These are phyloP conservation scores for Tetragonisca angustula DNA, from an alignment of 2,888 invertebrate genomes.

Conservation along the genomic window DNA sequence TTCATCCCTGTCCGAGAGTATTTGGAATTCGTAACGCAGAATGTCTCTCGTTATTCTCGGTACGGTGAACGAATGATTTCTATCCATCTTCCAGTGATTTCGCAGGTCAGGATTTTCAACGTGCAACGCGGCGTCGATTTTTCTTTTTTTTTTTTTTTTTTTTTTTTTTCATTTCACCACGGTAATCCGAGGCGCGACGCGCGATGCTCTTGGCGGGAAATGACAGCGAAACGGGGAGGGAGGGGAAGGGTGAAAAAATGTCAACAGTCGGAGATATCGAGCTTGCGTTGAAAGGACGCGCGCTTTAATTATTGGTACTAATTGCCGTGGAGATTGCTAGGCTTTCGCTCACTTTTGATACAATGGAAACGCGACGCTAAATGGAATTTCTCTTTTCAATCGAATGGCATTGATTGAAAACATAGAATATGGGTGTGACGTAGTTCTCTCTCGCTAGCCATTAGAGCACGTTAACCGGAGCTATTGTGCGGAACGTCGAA, in stretches of 20 bases:
- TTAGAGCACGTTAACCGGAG: constrained; percentile 18
- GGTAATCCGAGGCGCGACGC: constrained; percentile 1
- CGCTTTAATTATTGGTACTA: constrained; percentile 65
- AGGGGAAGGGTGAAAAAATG: background rate
- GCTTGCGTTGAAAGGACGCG: constrained; percentile 40
- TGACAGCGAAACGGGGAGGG: background rate
- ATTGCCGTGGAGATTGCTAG: constrained; percentile 64
- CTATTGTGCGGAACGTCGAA: constrained; percentile 13
- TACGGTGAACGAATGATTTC: background rate
- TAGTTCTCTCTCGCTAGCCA: constrained; percentile 1
- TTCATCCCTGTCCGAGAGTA: background rate
- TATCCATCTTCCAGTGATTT: background rate
- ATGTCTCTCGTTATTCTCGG: background rate
- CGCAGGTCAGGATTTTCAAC: background rate
- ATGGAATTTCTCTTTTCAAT: constrained; percentile 58
- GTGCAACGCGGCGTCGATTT: background rate
- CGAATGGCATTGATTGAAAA: constrained; percentile 54
- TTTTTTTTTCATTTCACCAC: background rate
- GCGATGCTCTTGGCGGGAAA: background rate
- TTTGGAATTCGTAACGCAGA: background rate
- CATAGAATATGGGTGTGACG: constrained; percentile 5
- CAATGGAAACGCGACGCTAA: constrained; percentile 31
- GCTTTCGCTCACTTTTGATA: constrained; percentile 13
- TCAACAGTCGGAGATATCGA: constrained; percentile 26
- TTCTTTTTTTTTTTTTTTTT: background rate